phyloP scores from a whole-genome alignment of 1,140 invertebrate genomes.

The Delia radicum region DNA sequence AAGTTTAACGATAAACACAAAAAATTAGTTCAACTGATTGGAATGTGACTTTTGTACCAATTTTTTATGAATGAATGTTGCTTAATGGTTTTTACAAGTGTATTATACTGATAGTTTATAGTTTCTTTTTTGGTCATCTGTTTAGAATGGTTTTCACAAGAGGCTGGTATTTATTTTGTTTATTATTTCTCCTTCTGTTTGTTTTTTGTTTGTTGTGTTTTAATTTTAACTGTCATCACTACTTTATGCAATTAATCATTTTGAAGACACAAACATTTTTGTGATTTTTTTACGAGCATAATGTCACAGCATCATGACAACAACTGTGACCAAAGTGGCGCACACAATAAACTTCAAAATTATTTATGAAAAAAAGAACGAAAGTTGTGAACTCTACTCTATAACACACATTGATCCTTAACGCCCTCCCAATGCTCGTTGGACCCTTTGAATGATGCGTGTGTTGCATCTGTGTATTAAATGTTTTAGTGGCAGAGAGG shows the following conservation, averaged over 20 bases:
- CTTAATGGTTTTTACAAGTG: no score
- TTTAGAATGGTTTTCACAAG: no score
- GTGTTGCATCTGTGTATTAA: background rate
- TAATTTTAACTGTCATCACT: constrained; percentile 41
- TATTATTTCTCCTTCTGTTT: no score
- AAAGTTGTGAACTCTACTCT: background rate
- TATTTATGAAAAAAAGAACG: background rate
- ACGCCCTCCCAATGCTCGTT: background rate
- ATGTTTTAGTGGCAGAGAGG: no score
- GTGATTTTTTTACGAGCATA: constrained; percentile 29
- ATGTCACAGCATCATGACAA: constrained; percentile 11
- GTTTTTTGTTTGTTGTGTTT: constrained; percentile 28
- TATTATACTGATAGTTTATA: no score
- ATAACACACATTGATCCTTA: background rate
- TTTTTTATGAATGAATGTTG: no score
- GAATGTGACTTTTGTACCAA: no score
- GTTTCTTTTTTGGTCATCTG: no score
- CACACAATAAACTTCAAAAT: background rate
- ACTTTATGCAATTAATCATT: constrained; percentile 27
- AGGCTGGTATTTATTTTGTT: no score
- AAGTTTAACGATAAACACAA: no score
- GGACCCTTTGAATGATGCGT: background rate
- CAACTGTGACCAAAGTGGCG: constrained; percentile 19
- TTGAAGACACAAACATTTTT: constrained; percentile 25
- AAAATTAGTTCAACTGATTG: no score